Percentiles rank a stretch among this genome's conserved stretches.
These are phyloP conservation scores for Acipenser ruthenus DNA, from an alignment of 2,797 vertebrate genomes.

Conservation along the genomic window DNA sequence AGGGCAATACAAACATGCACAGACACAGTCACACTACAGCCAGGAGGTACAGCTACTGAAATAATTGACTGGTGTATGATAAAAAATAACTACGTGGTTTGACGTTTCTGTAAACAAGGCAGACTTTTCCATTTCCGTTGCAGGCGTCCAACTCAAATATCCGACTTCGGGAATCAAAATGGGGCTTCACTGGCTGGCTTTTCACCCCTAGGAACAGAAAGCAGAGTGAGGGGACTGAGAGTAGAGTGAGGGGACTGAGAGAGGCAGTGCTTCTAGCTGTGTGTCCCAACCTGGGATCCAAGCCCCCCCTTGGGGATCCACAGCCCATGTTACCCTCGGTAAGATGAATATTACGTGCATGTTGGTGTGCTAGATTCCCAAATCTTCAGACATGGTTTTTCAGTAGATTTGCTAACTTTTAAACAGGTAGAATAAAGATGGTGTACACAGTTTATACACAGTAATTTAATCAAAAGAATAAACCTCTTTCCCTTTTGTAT, in stretches of 20 bases:
- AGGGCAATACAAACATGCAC: neutral
- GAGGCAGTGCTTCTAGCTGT: slow-evolving; percentile 6
- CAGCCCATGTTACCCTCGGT: too few relatives aligned
- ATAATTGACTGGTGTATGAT: neutral
- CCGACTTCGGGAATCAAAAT: slow-evolving; percentile 79
- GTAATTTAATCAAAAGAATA: neutral
- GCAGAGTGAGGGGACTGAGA: neutral
- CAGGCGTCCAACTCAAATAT: slow-evolving; percentile 90
- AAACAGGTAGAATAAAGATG: too few relatives aligned
- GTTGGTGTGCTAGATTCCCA: too few relatives aligned
- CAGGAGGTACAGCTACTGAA: too few relatives aligned
- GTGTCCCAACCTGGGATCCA: too few relatives aligned
- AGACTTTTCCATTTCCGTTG: slow-evolving; percentile 84
- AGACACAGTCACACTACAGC: too few relatives aligned
- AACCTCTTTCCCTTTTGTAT: neutral
- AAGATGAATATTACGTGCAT: too few relatives aligned
- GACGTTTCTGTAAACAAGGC: slow-evolving; percentile 84
- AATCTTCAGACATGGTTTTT: too few relatives aligned
- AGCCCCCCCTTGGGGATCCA: too few relatives aligned
- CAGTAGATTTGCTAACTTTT: too few relatives aligned
- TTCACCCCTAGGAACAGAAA: slow-evolving; percentile 45
- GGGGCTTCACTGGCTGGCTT: slow-evolving; percentile 60
- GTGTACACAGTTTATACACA: neutral
- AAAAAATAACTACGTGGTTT: slow-evolving; percentile 61
- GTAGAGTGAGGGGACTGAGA: neutral